Base-by-base conservation (phyloP, 2,888 invertebrate species). In the Leucophora obtusa region DNA sequence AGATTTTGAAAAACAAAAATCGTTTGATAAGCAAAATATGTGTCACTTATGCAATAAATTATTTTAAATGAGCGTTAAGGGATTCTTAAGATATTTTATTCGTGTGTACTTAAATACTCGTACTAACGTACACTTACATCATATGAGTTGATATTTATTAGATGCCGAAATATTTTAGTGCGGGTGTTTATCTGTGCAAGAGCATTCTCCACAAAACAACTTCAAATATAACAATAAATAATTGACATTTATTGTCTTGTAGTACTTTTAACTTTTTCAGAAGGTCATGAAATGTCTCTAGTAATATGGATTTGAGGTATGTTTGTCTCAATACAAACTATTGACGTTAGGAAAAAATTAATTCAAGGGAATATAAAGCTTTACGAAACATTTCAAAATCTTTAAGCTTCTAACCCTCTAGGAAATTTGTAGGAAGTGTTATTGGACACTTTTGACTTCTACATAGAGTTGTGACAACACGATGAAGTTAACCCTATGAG, bases 31-130 rank as follows among this genome's bases (percentile, higher is more conserved):
- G 82, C 77, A 74, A 78, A 79, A 78, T 79, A 80, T 86, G 84
- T 87, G 87, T 87, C 87, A 87, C 82, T 83, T 84, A 72, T 56
- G 87, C 87, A 87, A 88, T 88, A 88, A 88, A 88, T 88, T 88
- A 88, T 87, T 87, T 89, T 85, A 85, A 88, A 88, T 87, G 88
- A 88, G 88, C 89, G 85, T 85, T 85, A 87, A 87, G 88, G 85
- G 84, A 84, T 83, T 83, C 74, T 68, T 62, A 18, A 62, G 54
- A 24, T 66, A 79, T n/a, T 63, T 73, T 58, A 43, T 18, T 74
- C 18, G 58, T 72, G 9, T 66, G 54, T 62, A 59, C 10, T 58
- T 58, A 24, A 47, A 53, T 18, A 53, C n/a, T n/a, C n/a, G n/a
- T n/a, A n/a, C 63, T 15, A 2, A 28, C 9, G 35, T 33, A 59